Percentiles rank a stretch among this genome's conserved stretches.
Conservation (phyloP, 2,113 vertebrate genomes). For the Budorcas taxicolor region DNA sequence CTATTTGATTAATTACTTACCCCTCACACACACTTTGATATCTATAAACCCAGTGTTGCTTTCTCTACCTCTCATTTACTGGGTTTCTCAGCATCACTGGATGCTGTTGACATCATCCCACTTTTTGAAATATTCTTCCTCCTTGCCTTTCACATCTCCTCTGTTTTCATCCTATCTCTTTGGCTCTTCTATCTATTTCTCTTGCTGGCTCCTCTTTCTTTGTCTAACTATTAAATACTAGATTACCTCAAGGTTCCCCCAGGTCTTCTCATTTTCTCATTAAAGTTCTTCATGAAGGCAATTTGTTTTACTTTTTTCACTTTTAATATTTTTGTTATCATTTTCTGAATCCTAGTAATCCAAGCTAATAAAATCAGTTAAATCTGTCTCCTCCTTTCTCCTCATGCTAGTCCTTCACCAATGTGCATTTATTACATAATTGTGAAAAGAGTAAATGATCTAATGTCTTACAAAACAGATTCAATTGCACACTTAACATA, state of each 20-base stretch:
- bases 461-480: background rate
- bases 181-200: background rate
- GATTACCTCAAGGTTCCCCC: background rate
- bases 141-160: background rate
- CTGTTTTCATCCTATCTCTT: background rate
- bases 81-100: background rate
- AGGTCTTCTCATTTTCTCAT: background rate
- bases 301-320: background rate
- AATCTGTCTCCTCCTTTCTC: background rate
- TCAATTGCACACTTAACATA: background rate
- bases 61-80: background rate
- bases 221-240: background rate
- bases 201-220: background rate
- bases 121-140: background rate
- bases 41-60: background rate
- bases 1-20: background rate
- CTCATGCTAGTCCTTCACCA: background rate
- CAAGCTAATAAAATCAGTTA: background rate
- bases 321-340: background rate
- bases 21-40: background rate
- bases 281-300: background rate
- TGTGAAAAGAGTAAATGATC: background rate
- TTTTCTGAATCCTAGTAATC: background rate
- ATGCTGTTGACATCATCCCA: background rate
- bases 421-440: background rate